Base-by-base conservation (phyloP, 2,888 invertebrate genomes). In the Drosophila monieri region DNA sequence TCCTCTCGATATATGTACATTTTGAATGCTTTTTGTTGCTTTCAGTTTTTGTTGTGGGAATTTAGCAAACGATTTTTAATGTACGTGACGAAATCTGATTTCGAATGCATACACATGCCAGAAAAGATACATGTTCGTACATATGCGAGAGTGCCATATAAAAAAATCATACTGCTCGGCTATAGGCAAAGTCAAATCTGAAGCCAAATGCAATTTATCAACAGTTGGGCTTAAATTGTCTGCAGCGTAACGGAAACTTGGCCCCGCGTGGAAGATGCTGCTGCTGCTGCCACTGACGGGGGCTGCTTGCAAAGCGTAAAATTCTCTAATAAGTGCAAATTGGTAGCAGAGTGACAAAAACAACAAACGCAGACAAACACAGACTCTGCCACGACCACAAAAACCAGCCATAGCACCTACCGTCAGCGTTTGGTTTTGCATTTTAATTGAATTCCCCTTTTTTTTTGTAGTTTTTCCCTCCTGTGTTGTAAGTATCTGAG, bases 11-110 rank as follows among this genome's bases (percentile, higher is more conserved):
- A 52, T 65, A 65, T 41, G 39, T 41, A 41, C 44, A 52, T 52
- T 25, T 46, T 3, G 6, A 0, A 2, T 37, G 14, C 18, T 46
- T 58, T 46, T 59, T 23, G 37, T 9, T 12, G 27, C n/a, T 5
- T 35, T 23, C 21, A 23, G 43, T 2, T 43, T 30, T 15, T 23
- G 35, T 14, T 30, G 18, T 49, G 44, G 27, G 53, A 49, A 51
- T 64, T 61, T 71, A 47, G 76, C 68, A 80, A 86, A 72, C 84
- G 71, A 86, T 78, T 86, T 81, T 80, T 80, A 84, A 80, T 84
- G 76, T 85, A 85, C 76, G 87, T 87, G 80, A 85, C 77, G 80
- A 81, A 81, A 86, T 84, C 81, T 65, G 81, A 84, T 87, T 86
- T 81, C 73, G 27, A 86, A 75, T 86, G 86, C 67, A 62, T 37